Evolutionary conservation across 2,888 invertebrate genomes (phyloP).

Genomic region (Bombylius major): DNA sequence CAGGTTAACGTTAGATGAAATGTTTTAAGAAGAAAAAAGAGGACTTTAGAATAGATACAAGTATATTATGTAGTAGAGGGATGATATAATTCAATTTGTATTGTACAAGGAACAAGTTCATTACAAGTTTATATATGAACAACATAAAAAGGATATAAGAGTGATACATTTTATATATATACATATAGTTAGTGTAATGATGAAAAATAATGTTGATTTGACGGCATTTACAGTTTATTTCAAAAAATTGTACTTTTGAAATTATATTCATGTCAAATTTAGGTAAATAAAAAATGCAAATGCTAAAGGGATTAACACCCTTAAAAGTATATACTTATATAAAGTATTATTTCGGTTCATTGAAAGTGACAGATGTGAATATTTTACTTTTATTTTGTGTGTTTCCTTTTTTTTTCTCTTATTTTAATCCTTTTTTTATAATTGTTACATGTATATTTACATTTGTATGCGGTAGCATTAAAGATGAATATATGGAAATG

Average conservation of each 20-base stretch:
- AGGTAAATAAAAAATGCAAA: conserved; percentile 8
- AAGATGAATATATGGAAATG: too few species aligned
- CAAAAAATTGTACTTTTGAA: neutral
- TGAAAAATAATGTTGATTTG: conserved; percentile 3
- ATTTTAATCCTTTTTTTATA: too few species aligned
- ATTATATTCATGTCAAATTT: neutral
- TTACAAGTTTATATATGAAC: conserved; percentile 5
- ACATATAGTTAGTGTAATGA: neutral
- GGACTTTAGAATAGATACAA: neutral
- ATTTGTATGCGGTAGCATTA: too few species aligned
- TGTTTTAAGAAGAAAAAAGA: too few species aligned
- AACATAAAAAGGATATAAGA: neutral
- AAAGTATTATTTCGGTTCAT: neutral
- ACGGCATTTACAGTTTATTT: conserved; percentile 2
- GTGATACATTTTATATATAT: neutral
- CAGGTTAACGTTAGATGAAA: too few species aligned
- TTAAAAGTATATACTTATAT: neutral
- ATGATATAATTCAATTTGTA: conserved; percentile 1
- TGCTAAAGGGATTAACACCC: conserved; percentile 8
- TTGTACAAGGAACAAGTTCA: conserved; percentile 7
- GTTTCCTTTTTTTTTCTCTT: neutral
- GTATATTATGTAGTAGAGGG: neutral
- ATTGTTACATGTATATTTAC: too few species aligned
- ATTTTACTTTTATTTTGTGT: neutral
- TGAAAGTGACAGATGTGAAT: conserved; percentile 7